Evolutionary conservation across 1,140 invertebrate genomes (phyloP).

Genomic region (Heliconius melpomene): DNA sequence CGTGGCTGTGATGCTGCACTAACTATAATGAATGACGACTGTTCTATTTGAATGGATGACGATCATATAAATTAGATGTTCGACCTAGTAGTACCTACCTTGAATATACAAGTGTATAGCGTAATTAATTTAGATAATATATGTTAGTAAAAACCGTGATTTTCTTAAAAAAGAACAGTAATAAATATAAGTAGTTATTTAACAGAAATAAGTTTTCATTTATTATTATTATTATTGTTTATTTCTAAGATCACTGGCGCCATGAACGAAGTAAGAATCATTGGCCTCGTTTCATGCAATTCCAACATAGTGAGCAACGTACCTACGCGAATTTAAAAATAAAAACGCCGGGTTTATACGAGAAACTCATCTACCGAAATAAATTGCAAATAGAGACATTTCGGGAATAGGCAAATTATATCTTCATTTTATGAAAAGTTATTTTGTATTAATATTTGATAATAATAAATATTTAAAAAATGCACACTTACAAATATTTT

Average conservation of each 20-base stretch:
- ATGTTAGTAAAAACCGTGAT: too few relatives aligned
- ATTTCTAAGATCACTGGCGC: not conserved
- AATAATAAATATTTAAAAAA: too few relatives aligned
- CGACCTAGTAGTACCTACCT: too few relatives aligned
- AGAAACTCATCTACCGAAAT: conserved; percentile 54
- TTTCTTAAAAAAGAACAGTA: too few relatives aligned
- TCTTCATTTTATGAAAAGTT: not conserved
- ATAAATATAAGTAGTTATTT: too few relatives aligned
- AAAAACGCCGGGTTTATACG: conserved; percentile 44
- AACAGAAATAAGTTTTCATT: too few relatives aligned
- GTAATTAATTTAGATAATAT: too few relatives aligned
- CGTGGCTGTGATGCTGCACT: conserved; percentile 54
- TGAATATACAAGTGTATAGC: too few relatives aligned
- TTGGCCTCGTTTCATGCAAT: conserved; percentile 54
- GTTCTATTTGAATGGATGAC: conserved; percentile 24
- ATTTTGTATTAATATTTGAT: too few relatives aligned
- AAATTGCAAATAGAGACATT: conserved; percentile 41
- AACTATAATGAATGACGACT: conserved; percentile 52
- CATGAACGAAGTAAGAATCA: conserved; percentile 33
- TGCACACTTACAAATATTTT: too few relatives aligned
- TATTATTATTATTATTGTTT: not conserved
- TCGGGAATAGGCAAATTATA: conserved; percentile 19
- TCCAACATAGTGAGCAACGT: conserved; percentile 42
- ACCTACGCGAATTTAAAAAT: conserved; percentile 59
- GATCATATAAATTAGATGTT: not conserved